Conservation (phyloP, 2,113 vertebrate genomes). For the Triplophysa tibetana region DNA sequence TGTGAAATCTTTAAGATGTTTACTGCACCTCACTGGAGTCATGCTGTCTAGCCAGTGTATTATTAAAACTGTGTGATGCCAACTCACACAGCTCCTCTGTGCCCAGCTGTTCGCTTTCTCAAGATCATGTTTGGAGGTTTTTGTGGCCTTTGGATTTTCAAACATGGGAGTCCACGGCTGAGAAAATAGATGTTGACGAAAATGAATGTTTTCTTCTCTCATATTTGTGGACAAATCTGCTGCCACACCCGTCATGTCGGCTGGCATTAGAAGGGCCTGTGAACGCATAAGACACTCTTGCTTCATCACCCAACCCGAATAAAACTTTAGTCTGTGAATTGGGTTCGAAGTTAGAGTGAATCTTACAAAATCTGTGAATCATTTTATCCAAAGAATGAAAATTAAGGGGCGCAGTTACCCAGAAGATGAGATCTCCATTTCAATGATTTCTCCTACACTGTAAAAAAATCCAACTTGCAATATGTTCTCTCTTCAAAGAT, state of each 20-base stretch:
- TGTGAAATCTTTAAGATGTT: not conserved
- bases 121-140: constrained; percentile 49
- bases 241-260: constrained; percentile 47
- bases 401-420: too few relatives aligned
- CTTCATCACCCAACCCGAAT: constrained; percentile 19
- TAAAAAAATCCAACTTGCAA: too few relatives aligned
- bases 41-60: constrained; percentile 34
- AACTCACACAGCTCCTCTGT: constrained; percentile 38
- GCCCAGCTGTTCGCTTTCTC: constrained; percentile 24
- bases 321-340: not conserved
- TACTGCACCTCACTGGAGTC: constrained; percentile 11
- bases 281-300: constrained; percentile 17
- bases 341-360: not conserved
- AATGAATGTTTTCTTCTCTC: constrained; percentile 45
- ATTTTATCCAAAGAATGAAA: too few relatives aligned
- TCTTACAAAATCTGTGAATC: not conserved
- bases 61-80: constrained; percentile 9
- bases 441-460: too few relatives aligned
- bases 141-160: constrained; percentile 42
- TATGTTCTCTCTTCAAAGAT: too few relatives aligned
- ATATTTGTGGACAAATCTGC: constrained; percentile 50
- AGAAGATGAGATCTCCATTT: too few relatives aligned
- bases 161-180: constrained; percentile 8
- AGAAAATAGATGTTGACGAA: constrained; percentile 12
- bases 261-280: constrained; percentile 26